Evolutionary conservation across 1,140 invertebrate genomes (phyloP), one percentile per base, ranked within the genome.

Genomic region (Colletes gigas): DNA sequence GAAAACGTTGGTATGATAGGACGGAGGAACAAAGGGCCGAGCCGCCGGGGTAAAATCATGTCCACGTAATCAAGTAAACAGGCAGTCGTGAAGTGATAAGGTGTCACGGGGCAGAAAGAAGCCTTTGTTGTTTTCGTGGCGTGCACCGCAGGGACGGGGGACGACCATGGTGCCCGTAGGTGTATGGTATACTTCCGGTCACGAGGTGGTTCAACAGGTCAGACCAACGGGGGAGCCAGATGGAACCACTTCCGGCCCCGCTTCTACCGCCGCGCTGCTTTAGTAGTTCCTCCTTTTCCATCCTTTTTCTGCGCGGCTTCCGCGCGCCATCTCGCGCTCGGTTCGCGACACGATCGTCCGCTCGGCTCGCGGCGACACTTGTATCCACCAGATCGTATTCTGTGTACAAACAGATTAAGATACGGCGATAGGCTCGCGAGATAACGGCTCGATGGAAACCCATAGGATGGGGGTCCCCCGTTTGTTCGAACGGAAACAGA

Each of bases 121-220:
- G 87, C 90, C 91, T 91, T 92, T 92, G 91, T 91, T 87, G 84
- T 90, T 91, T 88, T 87, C 78, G 77, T 78, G 57, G 80, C 68
- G 79, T 83, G 83, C 67, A 85, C 68, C 74, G 60, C 44, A 62
- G 68, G 63, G 76, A 67, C 72, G 70, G 68, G 57, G 54, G 82
- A 67, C 85, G 83, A 75, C 69, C 87, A 87, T 78, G 84, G 86
- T 88, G 84, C 86, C 88, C 89, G 89, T 90, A 89, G 88, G 84
- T 90, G 90, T 90, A 89, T 85, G 84, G 88, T 92, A 90, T 90
- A 92, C 92, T 93, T 93, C 93, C 92, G 93, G 92, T 93, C 92
- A 92, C 90, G 92, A 93, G 93, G 93, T 93, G 92, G 93, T 92
- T 93, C 93, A 93, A 93, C 93, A 93, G 93, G 93, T 93, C 93